Evolutionary conservation across 2,113 vertebrate species (phyloP).

Genomic region (Aspidoscelis tigris): DNA sequence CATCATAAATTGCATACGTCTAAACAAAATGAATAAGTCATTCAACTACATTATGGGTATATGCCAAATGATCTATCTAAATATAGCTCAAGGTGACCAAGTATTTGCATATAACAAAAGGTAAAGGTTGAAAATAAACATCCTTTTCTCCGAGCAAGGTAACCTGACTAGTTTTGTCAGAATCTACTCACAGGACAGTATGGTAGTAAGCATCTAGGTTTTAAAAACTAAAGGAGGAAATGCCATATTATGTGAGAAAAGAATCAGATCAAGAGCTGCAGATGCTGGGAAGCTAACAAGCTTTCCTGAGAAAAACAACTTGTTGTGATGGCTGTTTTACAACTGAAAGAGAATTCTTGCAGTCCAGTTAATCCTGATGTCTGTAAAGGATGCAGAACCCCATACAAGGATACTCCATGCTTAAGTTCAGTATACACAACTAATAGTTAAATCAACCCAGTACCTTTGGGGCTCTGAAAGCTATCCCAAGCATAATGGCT

Average conservation of each 20-base stretch:
- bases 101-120: not conserved
- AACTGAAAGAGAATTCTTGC: not conserved
- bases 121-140: not conserved
- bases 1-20: conserved; percentile 24
- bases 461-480: not conserved
- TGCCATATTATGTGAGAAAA: not conserved
- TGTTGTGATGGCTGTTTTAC: rapidly evolving
- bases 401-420: conserved; percentile 50
- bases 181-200: not conserved
- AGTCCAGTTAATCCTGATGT: conserved; percentile 27
- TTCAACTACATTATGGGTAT: conserved; percentile 6
- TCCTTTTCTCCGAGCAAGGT: not conserved
- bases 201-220: not conserved
- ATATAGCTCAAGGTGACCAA: too few species aligned
- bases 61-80: not conserved
- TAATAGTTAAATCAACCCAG: not conserved
- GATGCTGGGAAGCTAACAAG: not conserved
- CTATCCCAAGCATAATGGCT: too few species aligned
- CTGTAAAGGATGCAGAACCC: not conserved
- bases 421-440: not conserved
- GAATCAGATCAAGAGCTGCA: not conserved
- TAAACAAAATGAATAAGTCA: conserved; percentile 8
- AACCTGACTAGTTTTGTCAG: not conserved
- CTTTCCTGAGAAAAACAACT: not conserved
- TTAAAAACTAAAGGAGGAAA: not conserved